Base-by-base conservation (phyloP, 2,888 invertebrate genomes). In the Cremastinae sp. region DNA sequence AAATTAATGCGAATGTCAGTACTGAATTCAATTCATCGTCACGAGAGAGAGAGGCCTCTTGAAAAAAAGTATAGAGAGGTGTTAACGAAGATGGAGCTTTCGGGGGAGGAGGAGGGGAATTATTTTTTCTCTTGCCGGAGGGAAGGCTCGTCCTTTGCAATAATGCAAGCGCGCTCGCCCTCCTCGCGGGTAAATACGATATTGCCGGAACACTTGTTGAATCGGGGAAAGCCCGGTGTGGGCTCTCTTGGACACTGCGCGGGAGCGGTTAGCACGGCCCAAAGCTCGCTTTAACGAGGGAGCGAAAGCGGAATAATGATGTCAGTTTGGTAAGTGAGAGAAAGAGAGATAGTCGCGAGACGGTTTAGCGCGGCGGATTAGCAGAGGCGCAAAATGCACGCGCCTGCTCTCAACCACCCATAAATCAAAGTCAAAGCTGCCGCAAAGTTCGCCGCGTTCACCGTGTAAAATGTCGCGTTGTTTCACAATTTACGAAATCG, bases 371-470 rank as follows among this genome's bases (percentile, higher is more conserved):
- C 83, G 81, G 84, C 82, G 84, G 85, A 86, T 87, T 85, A 84
- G 83, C 82, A 80, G 82, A 74, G 80, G 80, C 80, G 80, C 80
- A 84, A 84, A 84, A 84, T 84, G 82, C 83, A 80, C 83, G 81
- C 49, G 66, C 80, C 84, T n/a, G n/a, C n/a, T 87, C 82, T 85
- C 84, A 85, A 84, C 84, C 81, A 82, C 71, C 81, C 83, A 82
- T 88, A 88, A 88, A 88, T 88, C 87, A 88, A 85, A 88, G 85
- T 86, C 85, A 80, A 45, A 84, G 82, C 56, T 65, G 51, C 70
- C 45, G 65, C 59, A 54, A 20, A 34, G 22, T 62, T 65, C 41
- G 70, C 49, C 62, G 53, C 56, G 51, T 49, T 36, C 51, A 41
- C 51, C 34, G 36, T 64, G 47, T 43, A 53, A 38, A 10, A 20